Percentiles rank a stretch among this genome's conserved stretches.
Evolutionary conservation across 64 coral and sea anemone genomes (phyloP).

Genomic region (Porites lutea): DNA sequence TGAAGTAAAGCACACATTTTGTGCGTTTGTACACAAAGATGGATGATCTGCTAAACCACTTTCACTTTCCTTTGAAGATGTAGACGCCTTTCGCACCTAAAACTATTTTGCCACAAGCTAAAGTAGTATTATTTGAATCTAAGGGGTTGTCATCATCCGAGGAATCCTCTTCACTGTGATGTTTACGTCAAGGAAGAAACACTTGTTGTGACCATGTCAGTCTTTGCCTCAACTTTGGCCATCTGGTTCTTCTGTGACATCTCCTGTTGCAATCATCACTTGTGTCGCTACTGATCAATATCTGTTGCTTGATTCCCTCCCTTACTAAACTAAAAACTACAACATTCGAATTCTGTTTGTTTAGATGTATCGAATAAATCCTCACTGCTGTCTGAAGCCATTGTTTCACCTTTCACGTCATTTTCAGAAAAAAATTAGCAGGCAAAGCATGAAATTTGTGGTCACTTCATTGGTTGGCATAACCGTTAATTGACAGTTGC

Average conservation of each 20-base stretch:
- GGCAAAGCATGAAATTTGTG: constrained; percentile 12
- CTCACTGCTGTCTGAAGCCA: background rate
- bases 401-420: background rate
- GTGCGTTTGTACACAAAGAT: background rate
- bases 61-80: constrained; percentile 35
- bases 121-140: constrained; percentile 2
- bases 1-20: background rate
- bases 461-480: constrained; percentile 29
- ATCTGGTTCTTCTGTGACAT: constrained; percentile 4
- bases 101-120: constrained; percentile 32
- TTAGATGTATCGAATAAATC: background rate
- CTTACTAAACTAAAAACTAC: background rate
- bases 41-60: constrained; percentile 43
- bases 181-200: constrained; percentile 3
- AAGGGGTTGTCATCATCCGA: constrained; percentile 10
- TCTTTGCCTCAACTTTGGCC: constrained; percentile 11
- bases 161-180: constrained; percentile 16
- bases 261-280: background rate
- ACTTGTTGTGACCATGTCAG: constrained; percentile 8
- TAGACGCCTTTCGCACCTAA: background rate
- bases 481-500: constrained; percentile 17
- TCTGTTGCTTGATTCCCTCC: constrained; percentile 6
- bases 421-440: background rate
- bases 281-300: constrained; percentile 18
- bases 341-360: constrained; percentile 15